Conservation (phyloP, 2,888 invertebrate species). For the Clivina fossor region DNA sequence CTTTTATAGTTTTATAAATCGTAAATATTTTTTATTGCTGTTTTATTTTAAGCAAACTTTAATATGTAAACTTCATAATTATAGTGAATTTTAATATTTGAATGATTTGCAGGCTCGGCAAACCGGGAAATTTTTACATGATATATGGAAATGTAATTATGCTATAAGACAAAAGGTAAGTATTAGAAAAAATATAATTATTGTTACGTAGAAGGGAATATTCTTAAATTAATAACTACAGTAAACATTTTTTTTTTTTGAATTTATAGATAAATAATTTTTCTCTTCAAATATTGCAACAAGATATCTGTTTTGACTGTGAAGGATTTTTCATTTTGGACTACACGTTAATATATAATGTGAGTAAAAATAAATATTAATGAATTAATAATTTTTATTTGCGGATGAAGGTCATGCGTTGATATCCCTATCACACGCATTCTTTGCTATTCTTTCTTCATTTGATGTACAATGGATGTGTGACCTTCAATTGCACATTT, state of each 20-base stretch:
- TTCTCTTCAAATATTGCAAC: slow-evolving; percentile 43
- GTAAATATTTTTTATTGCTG: too few species aligned
- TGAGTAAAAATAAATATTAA: slow-evolving; percentile 37
- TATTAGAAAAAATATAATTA: slow-evolving; percentile 1
- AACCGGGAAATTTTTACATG: slow-evolving; percentile 39
- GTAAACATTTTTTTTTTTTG: too few species aligned
- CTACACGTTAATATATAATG: slow-evolving; percentile 41
- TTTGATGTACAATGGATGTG: too few species aligned
- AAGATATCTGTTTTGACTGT: slow-evolving; percentile 40
- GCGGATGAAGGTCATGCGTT: too few species aligned
- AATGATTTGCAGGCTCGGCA: slow-evolving; percentile 37
- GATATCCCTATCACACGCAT: too few species aligned
- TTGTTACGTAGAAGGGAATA: not conserved
- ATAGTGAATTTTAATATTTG: not conserved
- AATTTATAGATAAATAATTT: slow-evolving; percentile 42
- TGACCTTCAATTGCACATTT: too few species aligned
- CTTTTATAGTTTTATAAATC: too few species aligned
- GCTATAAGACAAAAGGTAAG: slow-evolving; percentile 38
- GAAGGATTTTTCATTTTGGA: slow-evolving; percentile 42
- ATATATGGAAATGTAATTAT: slow-evolving; percentile 35
- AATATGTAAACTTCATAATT: not conserved
- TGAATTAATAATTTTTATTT: slow-evolving; percentile 1
- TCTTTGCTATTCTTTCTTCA: too few species aligned
- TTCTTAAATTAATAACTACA: too few species aligned
- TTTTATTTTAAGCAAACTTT: not conserved